Base-by-base conservation (phyloP, 2,113 vertebrate genomes). In the Epinephelus lanceolatus region DNA sequence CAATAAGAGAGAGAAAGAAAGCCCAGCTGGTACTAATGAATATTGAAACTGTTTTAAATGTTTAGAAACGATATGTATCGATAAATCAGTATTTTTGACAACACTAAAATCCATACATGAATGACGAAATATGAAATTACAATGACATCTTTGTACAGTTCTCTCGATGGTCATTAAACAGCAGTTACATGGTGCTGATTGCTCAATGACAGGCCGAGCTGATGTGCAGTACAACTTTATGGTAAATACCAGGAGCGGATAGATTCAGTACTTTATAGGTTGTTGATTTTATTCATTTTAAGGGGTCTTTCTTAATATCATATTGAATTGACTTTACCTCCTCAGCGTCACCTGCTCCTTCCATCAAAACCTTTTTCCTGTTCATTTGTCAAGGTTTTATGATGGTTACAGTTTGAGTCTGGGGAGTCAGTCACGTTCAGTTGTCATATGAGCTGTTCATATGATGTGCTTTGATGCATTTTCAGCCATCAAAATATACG, bases 311-410 rank as follows among this genome's bases (percentile, higher is more conserved):
- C 25, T 42, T 62, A 27, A 51, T 62, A 45, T 30, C 30, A 30
- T 30, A 30, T 30, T 30, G 30, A 61, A 8, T 27, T 59, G 77
- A 51, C 11, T 68, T 21, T 1, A 56, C 21, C 33, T 47, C n/a
- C 13, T 21, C 19, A 66, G 25, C 76, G 45, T 72, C 25, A 62
- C 25, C 40, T 57, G 40, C 56, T 72, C 37, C 3, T 49, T 57
- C 17, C 27, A 55, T 55, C n/a, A 45, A 51, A 9, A 40, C 47
- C 57, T 17, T 11, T 11, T 14, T 71, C 13, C 11, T 57, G 23
- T 40, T 79, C 42, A 33, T 37, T 49, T 57, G 49, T 45, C 13
- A 45, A 5, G 52, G 52, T 15, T 61, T 72, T 60, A 78, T 87
- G 47, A 73, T 66, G 27, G 33, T 61, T 23, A 40, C 14, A 61